Conservation (phyloP, 1,140 invertebrate genomes). For the Mamestra configurata region DNA sequence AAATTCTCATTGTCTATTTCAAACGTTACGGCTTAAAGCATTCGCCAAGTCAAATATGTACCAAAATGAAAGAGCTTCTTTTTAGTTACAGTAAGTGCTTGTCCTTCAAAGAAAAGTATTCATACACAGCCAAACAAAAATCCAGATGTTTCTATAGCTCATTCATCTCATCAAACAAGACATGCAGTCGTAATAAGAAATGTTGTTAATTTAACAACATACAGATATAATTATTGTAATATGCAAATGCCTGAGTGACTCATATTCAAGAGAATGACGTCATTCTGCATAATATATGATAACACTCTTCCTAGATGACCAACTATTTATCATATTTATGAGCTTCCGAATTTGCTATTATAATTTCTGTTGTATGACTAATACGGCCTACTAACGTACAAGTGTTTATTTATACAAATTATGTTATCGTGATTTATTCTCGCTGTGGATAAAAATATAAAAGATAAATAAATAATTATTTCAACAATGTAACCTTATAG, state of each 20-base stretch:
- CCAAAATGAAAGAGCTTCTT: too few relatives aligned
- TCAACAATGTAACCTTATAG: too few relatives aligned
- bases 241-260: slow-evolving; percentile 11
- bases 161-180: slow-evolving; percentile 16
- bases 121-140: neutral
- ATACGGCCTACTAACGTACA: neutral
- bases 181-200: neutral
- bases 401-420: slow-evolving; percentile 26
- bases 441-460: slow-evolving; percentile 11
- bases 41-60: too few relatives aligned
- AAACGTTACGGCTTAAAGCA: too few relatives aligned
- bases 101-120: neutral
- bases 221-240: neutral
- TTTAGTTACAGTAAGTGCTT: neutral
- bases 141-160: neutral
- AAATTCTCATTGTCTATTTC: too few relatives aligned
- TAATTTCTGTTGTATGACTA: slow-evolving; percentile 30
- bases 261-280: slow-evolving; percentile 4
- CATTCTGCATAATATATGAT: slow-evolving; percentile 16
- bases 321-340: slow-evolving; percentile 30
- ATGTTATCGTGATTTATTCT: slow-evolving; percentile 12
- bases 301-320: slow-evolving; percentile 24
- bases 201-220: neutral
- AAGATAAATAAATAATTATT: neutral
- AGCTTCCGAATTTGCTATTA: slow-evolving; percentile 17